phyloP scores from a whole-genome alignment of 2,888 invertebrate genomes.

The Pterobdella sp. region DNA sequence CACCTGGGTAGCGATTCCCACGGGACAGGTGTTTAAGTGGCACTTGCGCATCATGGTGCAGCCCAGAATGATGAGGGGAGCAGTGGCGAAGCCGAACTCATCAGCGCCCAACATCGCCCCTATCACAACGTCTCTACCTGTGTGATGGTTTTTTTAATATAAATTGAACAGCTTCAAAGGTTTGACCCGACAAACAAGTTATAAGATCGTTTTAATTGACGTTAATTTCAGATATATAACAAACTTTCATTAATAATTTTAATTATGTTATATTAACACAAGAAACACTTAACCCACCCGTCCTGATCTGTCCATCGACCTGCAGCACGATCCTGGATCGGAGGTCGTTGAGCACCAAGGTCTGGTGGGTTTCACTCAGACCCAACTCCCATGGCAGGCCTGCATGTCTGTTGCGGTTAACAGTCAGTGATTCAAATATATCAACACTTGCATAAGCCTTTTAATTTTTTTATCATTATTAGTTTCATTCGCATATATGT shows the following conservation, averaged over 20 bases:
- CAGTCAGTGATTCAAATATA: background rate
- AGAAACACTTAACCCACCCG: conserved; percentile 55
- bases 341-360: conserved; percentile 81
- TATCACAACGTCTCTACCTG: conserved; percentile 88
- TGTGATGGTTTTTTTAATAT: no score
- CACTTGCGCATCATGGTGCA: conserved; percentile 99
- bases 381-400: conserved; percentile 98
- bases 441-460: background rate
- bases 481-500: no score
- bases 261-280: background rate
- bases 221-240: no score
- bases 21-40: conserved; percentile 96
- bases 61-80: conserved; percentile 90
- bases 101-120: conserved; percentile 93
- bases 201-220: no score
- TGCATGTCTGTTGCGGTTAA: conserved; percentile 63
- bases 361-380: conserved; percentile 95
- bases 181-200: no score
- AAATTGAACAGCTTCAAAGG: no score
- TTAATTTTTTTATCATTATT: background rate
- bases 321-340: conserved; percentile 86
- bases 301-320: conserved; percentile 73
- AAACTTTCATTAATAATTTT: no score
- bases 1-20: conserved; percentile 93
- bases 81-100: conserved; percentile 96